Percentiles rank a stretch among this genome's conserved stretches.
Conservation (phyloP, 2,888 invertebrate genomes). For the Tenodera sinensis region DNA sequence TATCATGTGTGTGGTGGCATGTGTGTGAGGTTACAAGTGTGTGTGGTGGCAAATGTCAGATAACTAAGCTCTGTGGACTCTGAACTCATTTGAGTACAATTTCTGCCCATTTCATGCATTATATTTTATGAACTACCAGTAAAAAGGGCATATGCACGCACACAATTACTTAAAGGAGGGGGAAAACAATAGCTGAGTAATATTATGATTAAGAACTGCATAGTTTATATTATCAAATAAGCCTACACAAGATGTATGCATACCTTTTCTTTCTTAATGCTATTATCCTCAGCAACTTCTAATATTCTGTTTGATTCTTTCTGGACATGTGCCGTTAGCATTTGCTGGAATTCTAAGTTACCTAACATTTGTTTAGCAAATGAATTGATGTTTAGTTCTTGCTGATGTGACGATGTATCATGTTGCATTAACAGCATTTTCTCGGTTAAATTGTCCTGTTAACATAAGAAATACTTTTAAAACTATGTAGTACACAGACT, state of each 20-base stretch:
- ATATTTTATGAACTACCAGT: too few relatives aligned
- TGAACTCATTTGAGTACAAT: too few relatives aligned
- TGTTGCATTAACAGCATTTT: not conserved
- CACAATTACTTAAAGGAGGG: too few relatives aligned
- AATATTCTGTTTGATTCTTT: slow-evolving; percentile 31
- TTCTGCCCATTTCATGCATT: too few relatives aligned
- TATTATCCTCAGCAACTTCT: slow-evolving; percentile 13
- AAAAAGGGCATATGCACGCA: too few relatives aligned
- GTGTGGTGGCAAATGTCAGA: too few relatives aligned
- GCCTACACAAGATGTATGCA: not conserved
- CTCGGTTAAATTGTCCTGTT: not conserved
- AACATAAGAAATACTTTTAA: not conserved
- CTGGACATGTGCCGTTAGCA: not conserved
- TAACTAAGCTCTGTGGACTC: too few relatives aligned
- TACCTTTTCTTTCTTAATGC: not conserved
- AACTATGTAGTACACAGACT: not conserved
- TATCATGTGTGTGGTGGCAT: too few relatives aligned
- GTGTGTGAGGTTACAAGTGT: too few relatives aligned
- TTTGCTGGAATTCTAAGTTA: not conserved
- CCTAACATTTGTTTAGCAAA: not conserved
- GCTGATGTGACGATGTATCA: not conserved
- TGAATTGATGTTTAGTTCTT: not conserved
- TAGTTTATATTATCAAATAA: not conserved
- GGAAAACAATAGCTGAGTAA: too few relatives aligned
- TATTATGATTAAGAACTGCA: too few relatives aligned